Evolutionary conservation across 2,888 invertebrate species (phyloP).

Genomic region (Caenorhabditis macrosperma): DNA sequence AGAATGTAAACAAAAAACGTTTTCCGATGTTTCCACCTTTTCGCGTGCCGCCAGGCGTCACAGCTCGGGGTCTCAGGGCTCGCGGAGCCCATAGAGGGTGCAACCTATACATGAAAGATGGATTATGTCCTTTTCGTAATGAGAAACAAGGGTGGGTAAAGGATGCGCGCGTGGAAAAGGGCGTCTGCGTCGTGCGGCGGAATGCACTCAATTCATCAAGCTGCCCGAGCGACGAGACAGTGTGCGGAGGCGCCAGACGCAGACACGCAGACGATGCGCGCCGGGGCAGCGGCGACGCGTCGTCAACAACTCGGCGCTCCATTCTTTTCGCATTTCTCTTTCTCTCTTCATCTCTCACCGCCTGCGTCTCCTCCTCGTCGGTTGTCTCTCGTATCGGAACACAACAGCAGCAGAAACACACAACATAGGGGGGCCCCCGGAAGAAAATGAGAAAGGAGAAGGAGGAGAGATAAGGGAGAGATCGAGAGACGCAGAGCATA

Average conservation of each 20-base stretch:
- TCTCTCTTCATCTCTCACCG: neutral
- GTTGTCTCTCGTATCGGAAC: too few relatives aligned
- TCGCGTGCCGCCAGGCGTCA: too few relatives aligned
- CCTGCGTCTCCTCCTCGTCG: neutral
- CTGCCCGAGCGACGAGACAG: neutral
- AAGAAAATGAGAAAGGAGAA: conserved; percentile 29
- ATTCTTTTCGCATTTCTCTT: neutral
- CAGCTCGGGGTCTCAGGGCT: too few relatives aligned
- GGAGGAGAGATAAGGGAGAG: conserved; percentile 22
- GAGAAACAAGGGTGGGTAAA: conserved; percentile 14
- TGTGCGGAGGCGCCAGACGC: neutral
- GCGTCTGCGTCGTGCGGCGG: neutral
- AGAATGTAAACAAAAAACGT: too few relatives aligned
- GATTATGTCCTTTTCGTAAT: conserved; percentile 54
- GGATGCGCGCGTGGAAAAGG: conserved; percentile 8
- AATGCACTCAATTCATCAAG: conserved; percentile 57
- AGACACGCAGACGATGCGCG: neutral
- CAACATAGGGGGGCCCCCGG: neutral
- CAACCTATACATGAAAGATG: conserved; percentile 14
- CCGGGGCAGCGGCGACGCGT: neutral
- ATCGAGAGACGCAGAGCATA: conserved; percentile 13
- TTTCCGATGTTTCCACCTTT: too few relatives aligned
- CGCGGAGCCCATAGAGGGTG: too few relatives aligned
- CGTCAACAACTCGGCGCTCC: neutral
- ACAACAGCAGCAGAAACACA: conserved; percentile 2